Conservation (phyloP, 2,888 invertebrate species). For the Auanema freiburgensis region DNA sequence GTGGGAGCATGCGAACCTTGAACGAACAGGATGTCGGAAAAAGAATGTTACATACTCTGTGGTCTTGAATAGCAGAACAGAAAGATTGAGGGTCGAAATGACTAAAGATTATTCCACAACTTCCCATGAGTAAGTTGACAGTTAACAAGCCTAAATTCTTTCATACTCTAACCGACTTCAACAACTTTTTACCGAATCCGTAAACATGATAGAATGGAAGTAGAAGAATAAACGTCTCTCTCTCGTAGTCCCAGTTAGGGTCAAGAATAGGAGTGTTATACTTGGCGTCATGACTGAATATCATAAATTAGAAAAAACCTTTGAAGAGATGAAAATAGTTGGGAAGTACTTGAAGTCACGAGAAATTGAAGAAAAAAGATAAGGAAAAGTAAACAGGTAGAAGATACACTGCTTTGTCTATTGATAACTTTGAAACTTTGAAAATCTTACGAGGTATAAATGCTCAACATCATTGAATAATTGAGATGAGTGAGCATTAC, state of each 20-base stretch:
- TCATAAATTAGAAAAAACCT: not conserved
- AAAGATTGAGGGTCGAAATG: slow-evolving; percentile 55
- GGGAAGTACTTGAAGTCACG: too few relatives aligned
- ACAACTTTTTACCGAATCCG: slow-evolving; percentile 40
- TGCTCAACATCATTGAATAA: slow-evolving; percentile 50
- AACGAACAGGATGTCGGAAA: not conserved
- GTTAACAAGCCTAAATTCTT: slow-evolving; percentile 25
- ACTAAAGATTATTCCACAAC: slow-evolving; percentile 50
- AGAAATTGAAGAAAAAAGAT: too few relatives aligned
- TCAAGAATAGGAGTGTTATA: slow-evolving; percentile 33
- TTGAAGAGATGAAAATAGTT: not conserved
- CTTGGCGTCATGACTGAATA: slow-evolving; percentile 28
- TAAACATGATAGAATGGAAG: slow-evolving; percentile 63
- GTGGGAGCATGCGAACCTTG: slow-evolving; percentile 65
- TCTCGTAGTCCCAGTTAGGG: slow-evolving; percentile 41
- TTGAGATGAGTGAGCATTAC: slow-evolving; percentile 57
- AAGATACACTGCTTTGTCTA: too few relatives aligned
- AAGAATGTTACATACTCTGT: slow-evolving; percentile 27
- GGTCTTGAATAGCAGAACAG: slow-evolving; percentile 47
- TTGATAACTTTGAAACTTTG: too few relatives aligned
- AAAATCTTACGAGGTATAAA: slow-evolving; percentile 39
- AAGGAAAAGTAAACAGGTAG: too few relatives aligned
- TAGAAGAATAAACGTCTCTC: slow-evolving; percentile 46
- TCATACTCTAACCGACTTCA: not conserved
- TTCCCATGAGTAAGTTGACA: slow-evolving; percentile 37